Evolutionary conservation across 1,140 invertebrate species (phyloP), one percentile per base, ranked within the genome.

Genomic region (Eupristina koningsbergeri): DNA sequence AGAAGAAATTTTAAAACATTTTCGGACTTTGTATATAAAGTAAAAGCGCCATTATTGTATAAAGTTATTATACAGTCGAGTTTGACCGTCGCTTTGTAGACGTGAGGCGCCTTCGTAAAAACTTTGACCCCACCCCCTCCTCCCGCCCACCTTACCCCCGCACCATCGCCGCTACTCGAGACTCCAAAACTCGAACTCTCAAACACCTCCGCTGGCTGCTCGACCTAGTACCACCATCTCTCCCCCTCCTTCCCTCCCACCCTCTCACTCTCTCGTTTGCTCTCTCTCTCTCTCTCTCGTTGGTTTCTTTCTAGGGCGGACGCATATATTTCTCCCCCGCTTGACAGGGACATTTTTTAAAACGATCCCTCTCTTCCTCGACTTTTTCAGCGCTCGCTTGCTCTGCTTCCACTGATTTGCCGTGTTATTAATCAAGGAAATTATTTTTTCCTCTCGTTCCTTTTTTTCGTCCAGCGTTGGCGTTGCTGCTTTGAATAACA

Each of bases 401-500:
- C 64, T 39, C 31, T n/a, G 75, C 22, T 47, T 77, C 29, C 77
- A 80, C 73, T 77, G 79, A 85, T 81, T 85, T 53, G 79, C 84
- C 79, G 69, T 53, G 80, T 85, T 81, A 81, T 81, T 85, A 85
- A 81, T 85, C 84, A 85, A 85, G 84, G 79, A 73, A 84, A 84
- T 76, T 81, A 83, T 83, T 88, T 86, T 88, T 87, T 84, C 80
- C 71, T 50, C 61, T 81, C 61, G 47, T 41, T 58, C 80, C 67
- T 81, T 47, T 64, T 34, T 77, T 67, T 47, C 29, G 79, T n/a
- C 58, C 29, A 29, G 26, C 78, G 41, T 50, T 36, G 63, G 26
- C 79, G 17, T 31, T 31, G 69, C 53, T 29, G 31, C 58, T 78
- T 61, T 78, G 76, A 39, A 45, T 63, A 41, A 63, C 74, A 78